phyloP scores from a whole-genome alignment of 2,888 invertebrate genomes.

The Synanthedon tipuliformis region DNA sequence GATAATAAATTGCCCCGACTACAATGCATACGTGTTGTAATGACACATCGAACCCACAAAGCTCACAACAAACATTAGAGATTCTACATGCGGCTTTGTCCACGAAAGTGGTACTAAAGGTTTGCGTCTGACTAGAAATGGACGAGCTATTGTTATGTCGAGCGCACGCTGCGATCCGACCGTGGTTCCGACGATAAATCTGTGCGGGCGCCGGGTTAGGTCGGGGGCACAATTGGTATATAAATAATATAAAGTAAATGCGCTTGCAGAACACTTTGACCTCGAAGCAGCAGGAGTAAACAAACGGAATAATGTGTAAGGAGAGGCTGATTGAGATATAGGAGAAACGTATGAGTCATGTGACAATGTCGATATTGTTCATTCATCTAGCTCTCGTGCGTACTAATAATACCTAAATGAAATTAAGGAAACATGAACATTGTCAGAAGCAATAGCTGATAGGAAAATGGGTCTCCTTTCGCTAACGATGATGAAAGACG shows the following conservation, averaged over 20 bases:
- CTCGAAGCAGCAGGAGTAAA: not conserved
- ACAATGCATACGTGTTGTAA: not conserved
- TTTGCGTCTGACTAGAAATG: conserved; percentile 24
- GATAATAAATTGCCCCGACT: not conserved
- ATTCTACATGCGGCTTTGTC: not conserved
- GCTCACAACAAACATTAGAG: not conserved
- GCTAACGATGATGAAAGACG: too few relatives aligned
- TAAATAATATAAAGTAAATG: not conserved
- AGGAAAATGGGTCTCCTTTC: too few relatives aligned
- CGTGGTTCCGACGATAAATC: conserved; percentile 10
- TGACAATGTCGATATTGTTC: not conserved
- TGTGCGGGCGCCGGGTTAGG: conserved; percentile 9
- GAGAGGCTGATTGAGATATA: not conserved
- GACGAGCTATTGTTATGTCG: conserved; percentile 53
- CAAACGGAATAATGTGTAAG: not conserved
- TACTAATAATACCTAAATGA: too few relatives aligned
- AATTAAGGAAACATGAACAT: too few relatives aligned
- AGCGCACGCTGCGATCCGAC: conserved; percentile 14
- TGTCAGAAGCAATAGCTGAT: too few relatives aligned
- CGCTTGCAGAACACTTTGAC: not conserved
- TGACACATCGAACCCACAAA: not conserved
- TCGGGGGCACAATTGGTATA: not conserved
- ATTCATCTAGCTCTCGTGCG: not conserved
- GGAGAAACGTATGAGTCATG: not conserved
- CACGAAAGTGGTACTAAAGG: not conserved